Evolutionary conservation across 92 coral and sea anemone species (phyloP), one percentile per base, ranked within the genome.

Genomic region (Plumapathes pennacea): DNA sequence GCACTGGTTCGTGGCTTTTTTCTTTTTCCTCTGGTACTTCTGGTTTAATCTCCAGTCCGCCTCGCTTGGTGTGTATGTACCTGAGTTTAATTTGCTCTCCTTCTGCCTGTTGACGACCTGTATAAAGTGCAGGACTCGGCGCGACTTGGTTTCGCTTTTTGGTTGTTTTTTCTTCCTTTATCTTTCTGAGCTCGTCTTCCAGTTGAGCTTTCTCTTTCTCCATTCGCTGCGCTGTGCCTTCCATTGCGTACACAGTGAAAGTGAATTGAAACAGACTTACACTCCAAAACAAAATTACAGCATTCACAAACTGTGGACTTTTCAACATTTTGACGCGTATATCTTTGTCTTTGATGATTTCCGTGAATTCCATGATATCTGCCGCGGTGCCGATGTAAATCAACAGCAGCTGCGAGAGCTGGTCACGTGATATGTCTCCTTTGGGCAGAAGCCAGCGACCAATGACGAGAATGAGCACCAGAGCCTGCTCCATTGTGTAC

Each of bases 371-470:
- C 67, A 90, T 88, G 52, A 90, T 90, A 43, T 90, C 97, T 5
- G 97, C 97, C 2, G 95, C 97, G 60, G 84, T 83, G 1, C 95
- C 97, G 10, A 90, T 82, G 76, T 90, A 90, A 33, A 82, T 86
- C 50, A 90, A 85, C 46, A 90, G 66, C 43, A 90, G 72, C 50
- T 88, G 94, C 45, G 97, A 90, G 32, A 90, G 38, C 52, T 90
- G 95, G 48, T 90, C 97, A 39, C 97, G 95, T 68, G 97, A 67
- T 43, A 90, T 86, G 11, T 71, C 82, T 13, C 97, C 97, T 52
- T 90, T 90, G 7, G 97, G 97, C 10, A 90, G 74, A 32, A 90
- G 78, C 97, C 97, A 90, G 15, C 97, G 89, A 14, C 95, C 95
- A 50, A 90, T 85, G 43, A 90, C 97, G 39, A 90, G 71, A 54